phyloP scores from a whole-genome alignment of 2,797 vertebrate genomes.

The Pseudochirops cupreus region DNA sequence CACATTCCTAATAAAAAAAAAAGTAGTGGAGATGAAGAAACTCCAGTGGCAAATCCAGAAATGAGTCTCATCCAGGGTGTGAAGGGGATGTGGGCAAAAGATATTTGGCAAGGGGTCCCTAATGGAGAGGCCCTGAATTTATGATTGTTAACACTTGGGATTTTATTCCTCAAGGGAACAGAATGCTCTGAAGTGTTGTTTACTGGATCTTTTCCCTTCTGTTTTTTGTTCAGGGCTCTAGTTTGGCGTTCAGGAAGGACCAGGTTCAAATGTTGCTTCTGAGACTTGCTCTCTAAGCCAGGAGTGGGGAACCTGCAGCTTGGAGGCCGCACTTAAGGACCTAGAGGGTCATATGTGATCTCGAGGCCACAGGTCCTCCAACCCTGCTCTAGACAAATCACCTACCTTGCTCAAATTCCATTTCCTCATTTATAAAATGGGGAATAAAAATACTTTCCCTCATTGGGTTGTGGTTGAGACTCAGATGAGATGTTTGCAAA shows the following conservation, averaged over 20 bases:
- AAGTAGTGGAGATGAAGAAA: conserved; percentile 7
- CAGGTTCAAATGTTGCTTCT: not conserved
- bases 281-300: not conserved
- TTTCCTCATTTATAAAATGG: not conserved
- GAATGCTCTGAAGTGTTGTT: not conserved
- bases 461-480: not conserved
- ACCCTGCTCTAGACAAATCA: not conserved
- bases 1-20: conserved; percentile 6
- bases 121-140: not conserved
- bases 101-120: not conserved
- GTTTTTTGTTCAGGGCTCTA: not conserved
- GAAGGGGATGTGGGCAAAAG: not conserved
- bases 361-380: too few species aligned
- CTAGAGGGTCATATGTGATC: too few species aligned
- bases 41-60: not conserved
- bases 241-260: not conserved
- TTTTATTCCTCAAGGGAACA: conserved; percentile 7
- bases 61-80: not conserved
- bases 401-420: not conserved
- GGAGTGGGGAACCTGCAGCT: too few species aligned
- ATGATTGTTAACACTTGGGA: not conserved
- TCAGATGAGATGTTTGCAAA: not conserved
- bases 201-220: not conserved
- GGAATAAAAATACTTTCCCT: not conserved
- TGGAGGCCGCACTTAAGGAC: too few species aligned